Conservation (phyloP, 2,797 vertebrate genomes). For the Gallinago nigripennis region DNA sequence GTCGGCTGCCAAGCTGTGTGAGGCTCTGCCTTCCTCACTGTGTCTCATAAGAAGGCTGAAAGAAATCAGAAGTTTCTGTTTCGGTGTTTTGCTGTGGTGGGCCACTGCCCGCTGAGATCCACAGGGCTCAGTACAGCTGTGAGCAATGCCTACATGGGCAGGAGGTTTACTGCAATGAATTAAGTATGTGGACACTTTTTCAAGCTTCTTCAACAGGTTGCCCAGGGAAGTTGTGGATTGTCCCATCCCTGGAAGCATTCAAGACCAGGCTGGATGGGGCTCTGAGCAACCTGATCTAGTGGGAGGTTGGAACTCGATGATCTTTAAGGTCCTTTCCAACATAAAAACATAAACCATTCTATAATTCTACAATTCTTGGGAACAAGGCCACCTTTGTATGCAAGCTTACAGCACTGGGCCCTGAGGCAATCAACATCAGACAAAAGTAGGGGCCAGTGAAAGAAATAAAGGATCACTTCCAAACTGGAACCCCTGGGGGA, state of each 20-base stretch:
- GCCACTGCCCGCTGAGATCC: background rate
- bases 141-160: background rate
- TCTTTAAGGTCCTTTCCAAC: no score
- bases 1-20: fast-evolving
- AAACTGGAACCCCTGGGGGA: background rate
- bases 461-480: background rate
- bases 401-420: background rate
- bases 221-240: no score
- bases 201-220: background rate
- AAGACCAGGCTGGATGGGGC: no score
- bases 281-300: no score
- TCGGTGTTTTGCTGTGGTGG: background rate
- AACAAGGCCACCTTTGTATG: background rate
- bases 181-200: background rate
- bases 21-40: background rate
- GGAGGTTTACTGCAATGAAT: background rate
- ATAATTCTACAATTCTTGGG: background rate
- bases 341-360: no score
- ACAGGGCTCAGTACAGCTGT: background rate
- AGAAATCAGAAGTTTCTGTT: background rate
- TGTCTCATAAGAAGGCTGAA: background rate
- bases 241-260: no score
- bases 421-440: background rate
- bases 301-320: no score
- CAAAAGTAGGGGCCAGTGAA: background rate